Conservation (phyloP, 2,113 vertebrate species). For the Orycteropus afer region DNA sequence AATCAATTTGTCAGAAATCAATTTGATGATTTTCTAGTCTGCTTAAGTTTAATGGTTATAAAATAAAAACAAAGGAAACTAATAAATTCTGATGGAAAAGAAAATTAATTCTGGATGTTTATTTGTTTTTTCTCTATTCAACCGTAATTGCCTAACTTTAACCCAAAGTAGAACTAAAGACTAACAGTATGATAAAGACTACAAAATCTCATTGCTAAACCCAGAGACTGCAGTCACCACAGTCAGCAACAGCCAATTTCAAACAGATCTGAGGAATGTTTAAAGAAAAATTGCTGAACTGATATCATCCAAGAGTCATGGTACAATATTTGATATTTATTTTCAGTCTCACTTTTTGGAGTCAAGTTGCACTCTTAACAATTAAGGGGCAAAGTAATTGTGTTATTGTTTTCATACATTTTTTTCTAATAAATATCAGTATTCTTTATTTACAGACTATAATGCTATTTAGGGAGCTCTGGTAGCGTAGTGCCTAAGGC, state of each 20-base stretch:
- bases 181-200: background rate
- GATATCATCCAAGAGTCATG: background rate
- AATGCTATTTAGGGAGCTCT: too few species aligned
- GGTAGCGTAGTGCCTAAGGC: too few species aligned
- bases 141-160: background rate
- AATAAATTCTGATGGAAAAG: background rate
- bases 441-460: background rate
- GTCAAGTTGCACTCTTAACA: slow-evolving; percentile 35
- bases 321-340: background rate
- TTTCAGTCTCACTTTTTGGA: slow-evolving; percentile 26
- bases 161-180: slow-evolving; percentile 3
- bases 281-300: background rate
- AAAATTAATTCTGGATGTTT: background rate
- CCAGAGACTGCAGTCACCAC: background rate
- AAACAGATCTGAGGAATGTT: slow-evolving; percentile 32
- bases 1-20: background rate
- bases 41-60: background rate
- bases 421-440: background rate
- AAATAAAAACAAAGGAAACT: background rate
- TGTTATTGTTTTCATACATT: background rate
- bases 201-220: background rate
- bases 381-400: background rate
- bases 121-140: background rate
- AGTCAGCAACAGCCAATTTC: background rate
- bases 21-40: background rate